Base-by-base conservation (phyloP, 1,140 invertebrate species). In the Coelopa frigida region DNA sequence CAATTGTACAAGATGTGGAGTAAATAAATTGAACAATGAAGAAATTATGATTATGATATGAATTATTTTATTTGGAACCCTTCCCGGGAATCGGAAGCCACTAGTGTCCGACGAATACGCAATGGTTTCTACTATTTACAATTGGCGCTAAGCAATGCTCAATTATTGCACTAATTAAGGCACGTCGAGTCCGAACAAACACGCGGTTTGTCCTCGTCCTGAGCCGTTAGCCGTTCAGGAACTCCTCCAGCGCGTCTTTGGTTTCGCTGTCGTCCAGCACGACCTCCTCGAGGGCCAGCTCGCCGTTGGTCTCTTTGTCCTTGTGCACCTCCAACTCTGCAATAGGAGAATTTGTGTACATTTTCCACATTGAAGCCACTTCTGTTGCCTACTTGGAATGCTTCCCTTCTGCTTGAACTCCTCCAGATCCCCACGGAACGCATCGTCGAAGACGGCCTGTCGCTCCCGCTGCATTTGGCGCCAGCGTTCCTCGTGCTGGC, bases 401-500 rank as follows among this genome's bases (percentile, higher is more conserved):
- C 70, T 70, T 39, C 81, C 81, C 35, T 77, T 75, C 44, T 73
- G 70, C 56, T 81, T 82, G 48, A 76, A 84, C 48, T 77, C 75
- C 29, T 78, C 70, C 29, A 84, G 50, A 56, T 85, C 81, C 48
- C 78, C 71, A 53, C 79, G 75, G 61, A 85, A 85, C 11, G 75
- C 80, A 59, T 81, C 74, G 44, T 79, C 75, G 54, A 83, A 84
- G 2, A 78, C 79, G 48, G 78, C 76, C 53, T 82, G 79, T 41
- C 81, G 70, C 54, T 84, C 82, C 48, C 75, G 75, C 33, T 83
- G 66, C 15, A 74, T 64, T 45, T 72, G 68, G 3, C 72, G 69
- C 17, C 75, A 57, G 6, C 52, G 52, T n/a, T 54, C 41, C 56
- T 84, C 81, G 52, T 77, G 71, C 27, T 75, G 68, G 11, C 73